Evolutionary conservation across 2,113 vertebrate species (phyloP), one percentile per base, ranked within the genome.

Genomic region (Morphnarchus princeps): DNA sequence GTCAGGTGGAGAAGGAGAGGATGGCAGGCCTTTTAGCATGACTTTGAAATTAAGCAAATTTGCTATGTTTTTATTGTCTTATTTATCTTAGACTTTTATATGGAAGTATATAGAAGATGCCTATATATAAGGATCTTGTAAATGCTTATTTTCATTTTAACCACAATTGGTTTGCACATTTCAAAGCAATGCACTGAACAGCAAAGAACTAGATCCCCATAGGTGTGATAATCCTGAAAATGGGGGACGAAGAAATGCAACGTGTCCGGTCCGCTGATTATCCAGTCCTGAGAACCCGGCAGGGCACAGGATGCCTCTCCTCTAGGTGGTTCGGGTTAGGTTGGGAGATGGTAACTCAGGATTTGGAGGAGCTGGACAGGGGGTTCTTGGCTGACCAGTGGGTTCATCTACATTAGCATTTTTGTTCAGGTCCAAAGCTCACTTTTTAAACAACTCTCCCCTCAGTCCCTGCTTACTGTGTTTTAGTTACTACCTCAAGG

Each of bases 231-330:
- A 24, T 57, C 45, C 21, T n/a, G 25, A 91, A 84, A 89, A 43
- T 10, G 5, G 28, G 24, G 5, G 11, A 19, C 10, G 6, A 13
- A 66, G 14, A 58, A 89, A 71, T 36, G 21, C 12, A 55, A 3
- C 0, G 0, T 45, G 25, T 87, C 36, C 0, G 0, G 10, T 74
- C 13, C 6, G 1, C 32, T 84, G 77, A 42, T 45, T 70, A 84
- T 32, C 40, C 42, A 62, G 38, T 50, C 24, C 57, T 71, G 36
- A 58, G 72, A 87, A 63, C 32, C 15, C 32, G 50, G 9, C 28
- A 84, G 50, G 50, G 16, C 17, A 40, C 5, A 20, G 17, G 42
- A 42, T 85, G 17, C 18, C 38, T 58, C 47, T 87, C 26, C 38
- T 74, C 55, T n/a, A 12, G 40, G 31, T 61, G 34, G 6, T 62